Evolutionary conservation across 2,888 invertebrate genomes (phyloP).

Genomic region (Meiosimyza decipiens): DNA sequence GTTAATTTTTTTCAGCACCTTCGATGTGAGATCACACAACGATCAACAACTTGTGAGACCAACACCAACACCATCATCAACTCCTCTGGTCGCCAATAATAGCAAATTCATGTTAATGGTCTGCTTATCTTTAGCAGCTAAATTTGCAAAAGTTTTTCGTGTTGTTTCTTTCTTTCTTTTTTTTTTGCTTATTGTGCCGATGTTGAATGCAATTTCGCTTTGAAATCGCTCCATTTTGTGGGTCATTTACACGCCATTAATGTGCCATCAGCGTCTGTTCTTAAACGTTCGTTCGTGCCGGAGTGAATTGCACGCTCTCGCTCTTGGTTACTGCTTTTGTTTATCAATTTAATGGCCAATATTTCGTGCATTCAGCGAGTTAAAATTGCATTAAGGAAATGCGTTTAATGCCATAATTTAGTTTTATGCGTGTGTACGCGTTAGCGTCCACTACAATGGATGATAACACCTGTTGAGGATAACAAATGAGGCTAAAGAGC

Average conservation of each 20-base stretch:
- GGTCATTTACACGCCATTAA: conserved; percentile 54
- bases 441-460: conserved; percentile 10
- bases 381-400: conserved; percentile 50
- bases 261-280: conserved; percentile 50
- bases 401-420: conserved; percentile 51
- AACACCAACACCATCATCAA: not conserved
- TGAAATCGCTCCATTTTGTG: conserved; percentile 29
- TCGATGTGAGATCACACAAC: conserved; percentile 8
- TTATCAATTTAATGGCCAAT: conserved; percentile 38
- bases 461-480: conserved; percentile 36
- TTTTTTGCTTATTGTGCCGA: conserved; percentile 18
- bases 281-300: not conserved
- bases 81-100: conserved; percentile 47
- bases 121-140: conserved; percentile 42
- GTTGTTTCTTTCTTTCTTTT: too few species aligned
- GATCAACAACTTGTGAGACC: not conserved
- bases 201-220: conserved; percentile 19
- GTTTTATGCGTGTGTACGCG: conserved; percentile 38
- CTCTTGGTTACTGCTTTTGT: not conserved
- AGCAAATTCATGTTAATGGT: conserved; percentile 56
- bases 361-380: conserved; percentile 43
- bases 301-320: not conserved
- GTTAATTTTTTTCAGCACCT: conserved; percentile 33
- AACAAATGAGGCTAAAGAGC: not conserved
- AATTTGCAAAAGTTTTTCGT: not conserved